Conservation (phyloP, 2,888 invertebrate genomes). For the Andrena minutula region DNA sequence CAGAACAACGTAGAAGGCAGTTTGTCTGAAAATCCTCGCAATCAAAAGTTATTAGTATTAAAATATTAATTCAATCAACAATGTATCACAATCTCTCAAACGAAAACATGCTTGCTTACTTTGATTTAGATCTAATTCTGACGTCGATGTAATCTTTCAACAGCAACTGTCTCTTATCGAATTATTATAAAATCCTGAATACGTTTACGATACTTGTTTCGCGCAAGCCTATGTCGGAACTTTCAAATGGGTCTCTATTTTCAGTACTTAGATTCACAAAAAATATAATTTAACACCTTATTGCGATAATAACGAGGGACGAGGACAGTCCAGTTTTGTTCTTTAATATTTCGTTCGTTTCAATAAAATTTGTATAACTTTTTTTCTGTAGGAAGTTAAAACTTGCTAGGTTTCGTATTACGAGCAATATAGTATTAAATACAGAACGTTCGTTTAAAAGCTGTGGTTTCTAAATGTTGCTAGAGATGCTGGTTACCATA, state of each 20-base stretch:
- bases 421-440: constrained; percentile 23
- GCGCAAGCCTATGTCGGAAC: constrained; percentile 26
- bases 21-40: constrained; percentile 66
- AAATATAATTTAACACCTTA: constrained; percentile 49
- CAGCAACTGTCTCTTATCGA: background rate
- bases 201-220: constrained; percentile 7
- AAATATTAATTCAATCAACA: constrained; percentile 34
- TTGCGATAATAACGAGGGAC: constrained; percentile 32
- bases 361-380: constrained; percentile 22
- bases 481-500: constrained; percentile 14
- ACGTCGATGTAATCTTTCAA: constrained; percentile 17
- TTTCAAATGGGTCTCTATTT: constrained; percentile 29
- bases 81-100: constrained; percentile 28
- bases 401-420: background rate
- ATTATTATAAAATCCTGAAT: constrained; percentile 28
- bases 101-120: constrained; percentile 4
- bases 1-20: constrained; percentile 79
- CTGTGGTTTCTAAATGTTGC: constrained; percentile 25
- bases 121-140: constrained; percentile 10
- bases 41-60: constrained; percentile 42
- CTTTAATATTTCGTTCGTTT: constrained; percentile 7
- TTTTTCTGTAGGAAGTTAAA: constrained; percentile 27
- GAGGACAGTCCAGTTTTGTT: constrained; percentile 41
- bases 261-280: constrained; percentile 22
- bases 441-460: constrained; percentile 24